Base-by-base conservation (phyloP, 2,797 vertebrate genomes). In the Pseudochromis fuscus region DNA sequence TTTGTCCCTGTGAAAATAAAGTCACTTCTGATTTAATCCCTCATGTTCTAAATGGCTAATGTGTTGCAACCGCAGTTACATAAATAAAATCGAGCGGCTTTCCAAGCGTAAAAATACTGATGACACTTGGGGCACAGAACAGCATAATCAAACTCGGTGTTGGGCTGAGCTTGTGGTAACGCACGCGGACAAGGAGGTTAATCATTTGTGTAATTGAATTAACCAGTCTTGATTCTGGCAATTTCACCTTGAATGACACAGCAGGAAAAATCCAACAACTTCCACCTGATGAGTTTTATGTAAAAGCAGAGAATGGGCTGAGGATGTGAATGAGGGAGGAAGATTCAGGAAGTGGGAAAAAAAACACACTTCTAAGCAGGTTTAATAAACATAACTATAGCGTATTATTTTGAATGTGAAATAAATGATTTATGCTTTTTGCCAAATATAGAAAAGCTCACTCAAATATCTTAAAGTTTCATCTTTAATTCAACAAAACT, bases 401-500 rank as follows among this genome's bases (percentile, higher is more conserved):
- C n/a, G 49, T 59, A 74, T 72, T 66, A 60, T 76, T 81, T 70
- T 48, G 9, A 44, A 46, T 21, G 10, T 6, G n/a, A 66, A 63
- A 67, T 42, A 4, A 3, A 35, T 68, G 37, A 65, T 75, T 79
- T 7, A 75, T 70, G n/a, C 48, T 50, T 12, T 62, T 31, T 72
- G n/a, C n/a, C 1, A 50, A 82, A 77, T 31, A 65, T 62, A 56
- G 55, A 49, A 67, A 75, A 33, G 4, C 44, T 35, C 21, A 42
- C 19, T 64, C 21, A 67, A 69, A 72, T 44, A 58, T 76, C 52
- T 35, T 40, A 71, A 70, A 46, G 13, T 79, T 56, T 44, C 42
- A 77, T 74, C 18, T 81, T 79, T 74, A 74, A 80, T 82, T 69
- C 40, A 86, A 56, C 49, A 72, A 40, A 73, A 58, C 51, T 37